Evolutionary conservation across 1,140 invertebrate species (phyloP), one percentile per base, ranked within the genome.

Genomic region (Prorops nasuta): DNA sequence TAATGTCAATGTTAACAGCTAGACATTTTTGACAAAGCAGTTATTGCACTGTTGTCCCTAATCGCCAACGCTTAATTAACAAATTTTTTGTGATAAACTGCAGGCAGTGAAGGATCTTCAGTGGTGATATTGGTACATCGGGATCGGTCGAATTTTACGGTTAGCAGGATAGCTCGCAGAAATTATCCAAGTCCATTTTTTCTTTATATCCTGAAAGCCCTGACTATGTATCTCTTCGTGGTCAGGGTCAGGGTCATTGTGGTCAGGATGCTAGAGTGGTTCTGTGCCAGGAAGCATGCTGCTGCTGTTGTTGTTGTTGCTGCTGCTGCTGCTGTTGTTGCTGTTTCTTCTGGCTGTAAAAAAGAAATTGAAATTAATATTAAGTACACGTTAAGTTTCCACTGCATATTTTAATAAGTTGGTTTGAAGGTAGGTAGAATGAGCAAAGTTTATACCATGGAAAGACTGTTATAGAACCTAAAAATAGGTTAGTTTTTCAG

Each of bases 251-350:
- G 44, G 50, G 43, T 60, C 58, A 63, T 51, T 46, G 38, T 57
- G 64, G 71, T 76, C 74, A 76, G 39, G 74, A 76, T 28, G 72
- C 68, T 16, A 75, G 50, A n/a, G 71, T 75, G 8, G 74, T 73
- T 49, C 67, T 67, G 48, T 75, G 71, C 72, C 72, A 75, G 35
- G 72, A 71, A n/a, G 61, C 44, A 21, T 66, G 60, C 3, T 62
- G 54, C 15, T 39, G 40, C 12, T 45, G 31, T 17, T 36, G 43
- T 31, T 53, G 44, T 35, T 51, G 51, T 24, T 51, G 44, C 31
- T 59, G 43, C 14, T 64, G 60, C 7, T 56, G 49, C 7, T 60
- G 46, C 1, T 49, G 50, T 2, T 58, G 59, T 14, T 50, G 58
- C 9, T 64, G 63, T 42, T 57, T 63, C 51, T 64, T 66, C 34